Evolutionary conservation across 2,888 invertebrate genomes (phyloP).

Genomic region (Lydus trimaculatus): DNA sequence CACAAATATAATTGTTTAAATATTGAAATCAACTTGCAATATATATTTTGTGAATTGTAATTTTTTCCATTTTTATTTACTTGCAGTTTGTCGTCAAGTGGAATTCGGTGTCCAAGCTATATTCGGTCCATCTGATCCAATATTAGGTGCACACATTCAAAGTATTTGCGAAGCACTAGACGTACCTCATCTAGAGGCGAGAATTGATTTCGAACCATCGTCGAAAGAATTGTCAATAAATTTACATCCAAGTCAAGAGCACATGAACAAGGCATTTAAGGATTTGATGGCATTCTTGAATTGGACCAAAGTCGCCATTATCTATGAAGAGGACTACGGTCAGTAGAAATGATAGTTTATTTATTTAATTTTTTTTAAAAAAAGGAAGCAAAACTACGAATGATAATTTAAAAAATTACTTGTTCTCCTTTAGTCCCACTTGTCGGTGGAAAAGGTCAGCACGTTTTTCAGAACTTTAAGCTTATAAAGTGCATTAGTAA

Average conservation of each 20-base stretch:
- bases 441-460: conserved; percentile 57
- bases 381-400: background rate
- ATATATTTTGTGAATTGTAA: background rate
- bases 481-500: conserved; percentile 33
- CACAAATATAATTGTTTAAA: too few relatives aligned
- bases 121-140: conserved; percentile 86
- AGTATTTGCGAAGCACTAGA: conserved; percentile 89
- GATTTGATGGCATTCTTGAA: conserved; percentile 88
- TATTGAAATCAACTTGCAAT: background rate
- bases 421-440: conserved; percentile 52
- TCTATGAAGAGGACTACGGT: conserved; percentile 94
- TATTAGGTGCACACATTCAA: conserved; percentile 83
- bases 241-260: conserved; percentile 83
- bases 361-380: background rate
- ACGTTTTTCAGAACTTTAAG: conserved; percentile 31
- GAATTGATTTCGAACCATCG: conserved; percentile 71
- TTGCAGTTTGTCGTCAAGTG: conserved; percentile 82
- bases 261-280: conserved; percentile 82
- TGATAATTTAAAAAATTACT: conserved; percentile 26
- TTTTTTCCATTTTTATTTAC: conserved; percentile 17
- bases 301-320: conserved; percentile 92
- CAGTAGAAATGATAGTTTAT: conserved; percentile 48
- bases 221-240: conserved; percentile 84
- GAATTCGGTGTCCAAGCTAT: conserved; percentile 86
- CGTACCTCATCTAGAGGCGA: conserved; percentile 87